Evolutionary conservation across 2,888 invertebrate species (phyloP), one percentile per base, ranked within the genome.

Genomic region (Ferrisia virgata): DNA sequence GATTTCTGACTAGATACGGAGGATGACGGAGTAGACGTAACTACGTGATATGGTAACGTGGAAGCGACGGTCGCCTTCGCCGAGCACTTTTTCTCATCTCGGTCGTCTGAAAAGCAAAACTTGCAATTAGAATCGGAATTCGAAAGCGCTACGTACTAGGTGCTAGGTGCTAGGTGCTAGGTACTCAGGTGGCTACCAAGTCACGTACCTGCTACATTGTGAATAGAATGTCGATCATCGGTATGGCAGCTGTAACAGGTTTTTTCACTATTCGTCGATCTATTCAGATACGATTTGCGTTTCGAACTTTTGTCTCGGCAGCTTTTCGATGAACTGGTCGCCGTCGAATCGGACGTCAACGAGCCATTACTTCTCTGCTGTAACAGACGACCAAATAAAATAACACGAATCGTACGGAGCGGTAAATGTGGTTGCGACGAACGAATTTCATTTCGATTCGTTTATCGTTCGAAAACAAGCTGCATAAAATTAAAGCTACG

Each of bases 261-360:
- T 79, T 89, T 90, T 89, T 89, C 91, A 88, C 88, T 87, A 87
- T 89, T 90, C 86, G 88, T 89, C 76, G 91, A 90, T 86, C 91
- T 90, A 89, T 92, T 93, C 87, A 92, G 89, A 89, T 92, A 92
- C 86, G 92, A 92, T 89, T 92, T 92, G 86, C 92, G 90, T 89
- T 92, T 93, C 86, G 90, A 90, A 87, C 91, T 92, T 88, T 92
- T 93, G 89, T 93, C 93, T 86, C 91, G 90, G 87, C 91, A 91
- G 81, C 87, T 87, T 85, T 88, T 88, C 85, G 89, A 88, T 86
- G 88, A 87, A 85, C 88, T 87, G 81, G 88, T 88, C 85, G 86
- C 87, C 84, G 86, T 86, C 28, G 86, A 79, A 82, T 85, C 86
- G 5, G 72, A 76, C 25, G 47, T 43, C 8, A 76, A 6, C 22